These are phyloP conservation scores for Halcyon leucocephala DNA, from an alignment of 2,797 vertebrate genomes.

Conservation along the genomic window DNA sequence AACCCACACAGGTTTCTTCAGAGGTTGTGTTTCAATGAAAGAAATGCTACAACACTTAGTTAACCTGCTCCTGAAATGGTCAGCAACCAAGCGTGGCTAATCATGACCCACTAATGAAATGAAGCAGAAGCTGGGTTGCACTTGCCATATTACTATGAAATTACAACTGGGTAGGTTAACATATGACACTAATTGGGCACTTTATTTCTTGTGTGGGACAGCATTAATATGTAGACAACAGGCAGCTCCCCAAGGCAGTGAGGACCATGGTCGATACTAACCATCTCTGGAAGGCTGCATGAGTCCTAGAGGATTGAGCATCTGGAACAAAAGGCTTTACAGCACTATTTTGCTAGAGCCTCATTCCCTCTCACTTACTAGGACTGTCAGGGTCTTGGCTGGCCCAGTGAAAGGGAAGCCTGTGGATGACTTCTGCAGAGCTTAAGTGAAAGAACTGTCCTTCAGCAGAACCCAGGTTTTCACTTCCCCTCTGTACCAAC, in stretches of 20 bases:
- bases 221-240: rapidly evolving
- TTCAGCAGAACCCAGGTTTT: background rate
- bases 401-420: background rate
- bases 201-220: background rate
- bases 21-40: background rate
- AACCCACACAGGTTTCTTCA: background rate
- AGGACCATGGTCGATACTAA: rapidly evolving
- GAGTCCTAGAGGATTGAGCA: background rate
- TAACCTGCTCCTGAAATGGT: background rate
- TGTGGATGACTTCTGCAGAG: background rate
- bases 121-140: conserved; percentile 5
- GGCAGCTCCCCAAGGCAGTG: background rate
- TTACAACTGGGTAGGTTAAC: background rate
- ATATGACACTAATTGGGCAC: rapidly evolving
- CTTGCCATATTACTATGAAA: background rate
- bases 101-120: conserved; percentile 21
- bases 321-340: background rate
- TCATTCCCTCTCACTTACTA: background rate
- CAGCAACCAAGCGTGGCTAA: background rate
- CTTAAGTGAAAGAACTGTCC: background rate
- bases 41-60: background rate
- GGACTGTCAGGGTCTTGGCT: background rate
- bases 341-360: background rate
- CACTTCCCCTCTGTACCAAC: background rate
- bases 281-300: background rate